Evolutionary conservation across 37 sponge, comb jelly and placozoan genomes (phyloP), one percentile per base, ranked within the genome.

Genomic region (Ephydatia muelleri): DNA sequence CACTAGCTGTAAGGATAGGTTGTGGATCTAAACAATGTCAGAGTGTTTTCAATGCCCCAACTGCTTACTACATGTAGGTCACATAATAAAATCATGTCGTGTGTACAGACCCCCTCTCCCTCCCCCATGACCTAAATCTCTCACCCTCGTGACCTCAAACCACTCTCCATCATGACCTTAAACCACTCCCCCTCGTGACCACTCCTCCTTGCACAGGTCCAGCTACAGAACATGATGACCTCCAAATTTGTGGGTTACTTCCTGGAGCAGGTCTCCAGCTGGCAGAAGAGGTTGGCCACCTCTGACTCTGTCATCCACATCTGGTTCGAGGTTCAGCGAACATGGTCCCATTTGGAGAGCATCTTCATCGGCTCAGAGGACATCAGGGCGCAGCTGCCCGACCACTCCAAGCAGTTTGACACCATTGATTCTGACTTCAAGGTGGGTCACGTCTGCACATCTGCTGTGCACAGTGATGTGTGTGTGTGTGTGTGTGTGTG

Each of bases 291-390:
- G 87, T 91, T 99, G n/a, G 81, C 97, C 43, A 99, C 92, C 29
- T 87, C 96, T 26, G 99, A 99, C 78, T 85, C 94, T 26, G 99
- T 99, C 33, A 99, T 99, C 79, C 85, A 83, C 77, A 97, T 99
- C 75, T 95, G 97, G 99, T 95, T 97, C 86, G 99, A 99, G 89
- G 99, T 99, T 26, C 99, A 99, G 80, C 80, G 95, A 23, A 99
- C 99, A 1, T 99, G 99, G 99, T 99, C 99, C 35, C 97, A 99
- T 75, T 86, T 99, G 77, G 99, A 99, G 82, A 89, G 91, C 82
- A 99, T 99, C 87, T 99, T 99, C 78, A 96, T 99, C 39, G 97
- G 97, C 3, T 97, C 99, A 32, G 99, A 88, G 31, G 99, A 99
- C 73, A 99, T 99, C 84, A 82, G 99, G 47, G 76, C 91, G 30